Evolutionary conservation across 2,888 invertebrate genomes (phyloP).

Genomic region (Pediacus dermestoides): DNA sequence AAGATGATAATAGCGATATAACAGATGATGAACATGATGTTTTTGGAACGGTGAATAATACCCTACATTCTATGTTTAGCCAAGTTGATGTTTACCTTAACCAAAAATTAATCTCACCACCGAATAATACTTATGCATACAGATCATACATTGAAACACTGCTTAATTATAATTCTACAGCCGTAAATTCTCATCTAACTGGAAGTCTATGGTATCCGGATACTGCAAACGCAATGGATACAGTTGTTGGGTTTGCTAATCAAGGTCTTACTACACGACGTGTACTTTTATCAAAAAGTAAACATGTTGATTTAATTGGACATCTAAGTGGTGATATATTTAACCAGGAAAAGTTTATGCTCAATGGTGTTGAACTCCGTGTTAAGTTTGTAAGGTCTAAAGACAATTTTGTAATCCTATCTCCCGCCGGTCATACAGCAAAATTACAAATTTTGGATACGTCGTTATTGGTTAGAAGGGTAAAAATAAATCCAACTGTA

Average conservation of each 20-base stretch:
- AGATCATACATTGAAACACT: not conserved
- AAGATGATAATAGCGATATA: no score
- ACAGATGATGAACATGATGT: not conserved
- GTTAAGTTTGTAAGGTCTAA: conserved; percentile 1
- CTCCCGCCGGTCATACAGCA: not conserved
- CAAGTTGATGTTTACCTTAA: no score
- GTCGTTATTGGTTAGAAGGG: not conserved
- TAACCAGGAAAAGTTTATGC: not conserved
- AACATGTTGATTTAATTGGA: not conserved
- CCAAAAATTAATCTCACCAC: no score
- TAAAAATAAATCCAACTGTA: not conserved
- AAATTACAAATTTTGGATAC: not conserved
- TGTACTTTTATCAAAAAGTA: not conserved
- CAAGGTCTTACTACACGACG: not conserved
- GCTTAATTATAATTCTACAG: no score
- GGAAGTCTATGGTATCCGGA: not conserved
- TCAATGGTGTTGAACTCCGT: conserved; percentile 1
- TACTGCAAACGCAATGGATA: not conserved
- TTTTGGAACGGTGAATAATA: no score
- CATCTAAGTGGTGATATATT: no score
- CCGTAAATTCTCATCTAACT: no score
- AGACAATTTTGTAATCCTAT: not conserved
- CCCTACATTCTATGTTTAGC: no score
- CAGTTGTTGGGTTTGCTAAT: not conserved
- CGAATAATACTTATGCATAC: conserved; percentile 1